Conservation (phyloP, 2,888 invertebrate species). For the Chirona hameri region DNA sequence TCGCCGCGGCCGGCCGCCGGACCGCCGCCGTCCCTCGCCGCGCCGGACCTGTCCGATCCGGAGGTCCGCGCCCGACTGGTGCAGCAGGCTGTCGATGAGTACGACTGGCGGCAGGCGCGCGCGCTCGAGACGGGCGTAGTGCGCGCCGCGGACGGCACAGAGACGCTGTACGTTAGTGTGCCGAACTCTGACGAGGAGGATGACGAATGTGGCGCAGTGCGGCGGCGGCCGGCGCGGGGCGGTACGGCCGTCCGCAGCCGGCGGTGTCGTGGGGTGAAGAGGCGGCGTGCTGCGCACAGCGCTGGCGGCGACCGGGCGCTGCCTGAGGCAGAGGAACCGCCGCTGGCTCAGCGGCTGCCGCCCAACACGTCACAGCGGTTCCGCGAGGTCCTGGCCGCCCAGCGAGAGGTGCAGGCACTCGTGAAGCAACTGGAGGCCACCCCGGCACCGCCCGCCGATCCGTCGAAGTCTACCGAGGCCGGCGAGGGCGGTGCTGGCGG, state of each 20-base stretch:
- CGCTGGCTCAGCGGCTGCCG: neutral
- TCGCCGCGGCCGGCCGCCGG: neutral
- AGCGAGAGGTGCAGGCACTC: conserved; percentile 2
- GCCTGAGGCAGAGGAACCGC: neutral
- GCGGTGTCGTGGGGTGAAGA: neutral
- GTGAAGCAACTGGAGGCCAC: neutral
- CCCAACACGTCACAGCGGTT: conserved; percentile 23
- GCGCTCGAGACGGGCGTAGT: neutral
- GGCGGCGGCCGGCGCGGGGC: neutral
- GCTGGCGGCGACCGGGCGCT: neutral
- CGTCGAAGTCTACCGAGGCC: neutral
- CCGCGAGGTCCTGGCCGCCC: neutral
- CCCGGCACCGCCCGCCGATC: neutral
- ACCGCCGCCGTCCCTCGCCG: neutral
- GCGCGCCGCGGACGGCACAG: neutral
- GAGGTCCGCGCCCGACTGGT: neutral
- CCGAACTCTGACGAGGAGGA: neutral
- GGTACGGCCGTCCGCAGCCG: neutral
- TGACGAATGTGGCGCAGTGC: neutral
- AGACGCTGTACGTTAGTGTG: neutral
- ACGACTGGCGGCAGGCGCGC: neutral
- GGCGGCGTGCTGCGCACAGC: neutral
- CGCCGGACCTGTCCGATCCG: neutral
- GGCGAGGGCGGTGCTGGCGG: neutral
- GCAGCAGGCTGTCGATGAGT: conserved; percentile 2